phyloP scores from a whole-genome alignment of 2,888 invertebrate species.

The Melangyna quadrimaculata region DNA sequence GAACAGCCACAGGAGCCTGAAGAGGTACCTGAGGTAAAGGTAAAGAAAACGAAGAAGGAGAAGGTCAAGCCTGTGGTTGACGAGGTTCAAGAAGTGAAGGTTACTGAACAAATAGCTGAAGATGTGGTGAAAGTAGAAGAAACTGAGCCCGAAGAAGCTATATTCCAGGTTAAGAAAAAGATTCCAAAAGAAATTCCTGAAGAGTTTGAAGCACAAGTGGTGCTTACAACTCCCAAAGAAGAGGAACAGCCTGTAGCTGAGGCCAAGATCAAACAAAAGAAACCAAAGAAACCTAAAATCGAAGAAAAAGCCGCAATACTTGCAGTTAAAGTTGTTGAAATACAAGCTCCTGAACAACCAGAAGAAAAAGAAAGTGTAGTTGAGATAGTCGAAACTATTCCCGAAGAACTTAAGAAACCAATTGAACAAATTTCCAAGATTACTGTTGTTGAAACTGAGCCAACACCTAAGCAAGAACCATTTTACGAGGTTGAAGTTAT shows the following conservation, averaged over 20 bases:
- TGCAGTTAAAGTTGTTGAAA: conserved; percentile 67
- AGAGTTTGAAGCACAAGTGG: conserved; percentile 75
- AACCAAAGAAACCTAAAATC: conserved; percentile 66
- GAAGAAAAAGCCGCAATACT: conserved; percentile 71
- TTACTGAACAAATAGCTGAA: conserved; percentile 71
- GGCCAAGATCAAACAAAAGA: conserved; percentile 68
- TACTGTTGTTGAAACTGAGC: conserved; percentile 55
- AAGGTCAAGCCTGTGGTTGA: conserved; percentile 50
- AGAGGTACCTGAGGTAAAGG: conserved; percentile 73
- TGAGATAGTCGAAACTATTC: conserved; percentile 43
- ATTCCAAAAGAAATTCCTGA: conserved; percentile 76
- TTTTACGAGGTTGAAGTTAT: conserved; percentile 35
- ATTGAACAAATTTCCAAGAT: conserved; percentile 53
- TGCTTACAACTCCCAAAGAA: conserved; percentile 75
- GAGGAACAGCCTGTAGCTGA: conserved; percentile 73
- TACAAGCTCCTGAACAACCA: conserved; percentile 70
- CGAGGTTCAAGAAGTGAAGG: conserved; percentile 55
- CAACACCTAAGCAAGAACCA: conserved; percentile 42
- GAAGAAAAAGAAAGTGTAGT: conserved; percentile 73
- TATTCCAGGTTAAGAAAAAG: conserved; percentile 73
- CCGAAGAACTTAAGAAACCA: conserved; percentile 51
- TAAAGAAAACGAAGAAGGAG: conserved; percentile 72
- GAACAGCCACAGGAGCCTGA: conserved; percentile 72
- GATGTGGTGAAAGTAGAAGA: conserved; percentile 64
- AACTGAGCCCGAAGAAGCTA: conserved; percentile 71